Evolutionary conservation across 2,888 invertebrate genomes (phyloP).

Genomic region (Cheilosia scutellata): DNA sequence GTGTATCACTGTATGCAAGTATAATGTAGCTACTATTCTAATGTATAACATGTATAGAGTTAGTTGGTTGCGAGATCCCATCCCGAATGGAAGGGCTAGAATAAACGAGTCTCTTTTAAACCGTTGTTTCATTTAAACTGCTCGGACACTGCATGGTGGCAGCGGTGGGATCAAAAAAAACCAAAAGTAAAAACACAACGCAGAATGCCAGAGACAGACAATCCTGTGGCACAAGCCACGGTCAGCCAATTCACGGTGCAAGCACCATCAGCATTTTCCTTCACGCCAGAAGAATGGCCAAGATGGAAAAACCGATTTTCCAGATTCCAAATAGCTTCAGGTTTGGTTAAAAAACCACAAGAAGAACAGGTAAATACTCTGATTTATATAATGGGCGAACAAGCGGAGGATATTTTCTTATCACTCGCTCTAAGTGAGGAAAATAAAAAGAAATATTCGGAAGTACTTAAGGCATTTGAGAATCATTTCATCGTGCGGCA

Average conservation of each 20-base stretch:
- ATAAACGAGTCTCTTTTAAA: conserved; percentile 1
- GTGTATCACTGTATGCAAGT: too few species aligned
- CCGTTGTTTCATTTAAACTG: conserved; percentile 6
- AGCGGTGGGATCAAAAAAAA: conserved; percentile 8
- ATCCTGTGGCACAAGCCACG: neutral
- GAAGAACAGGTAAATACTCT: conserved; percentile 36
- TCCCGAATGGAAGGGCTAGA: neutral
- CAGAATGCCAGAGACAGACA: neutral
- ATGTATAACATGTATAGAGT: too few species aligned
- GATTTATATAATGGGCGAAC: conserved; percentile 28
- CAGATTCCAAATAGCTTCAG: conserved; percentile 39
- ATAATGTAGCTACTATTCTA: too few species aligned
- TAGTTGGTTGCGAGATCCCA: neutral
- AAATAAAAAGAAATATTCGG: conserved; percentile 26
- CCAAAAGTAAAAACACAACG: neutral
- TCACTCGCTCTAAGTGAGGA: conserved; percentile 9
- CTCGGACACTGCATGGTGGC: conserved; percentile 16
- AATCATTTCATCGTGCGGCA: conserved; percentile 38
- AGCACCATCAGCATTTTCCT: conserved; percentile 21
- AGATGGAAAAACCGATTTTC: conserved; percentile 22
- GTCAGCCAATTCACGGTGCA: conserved; percentile 19
- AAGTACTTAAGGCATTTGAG: conserved; percentile 23
- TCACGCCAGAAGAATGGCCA: conserved; percentile 15
- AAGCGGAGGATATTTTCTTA: conserved; percentile 26
- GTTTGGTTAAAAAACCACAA: conserved; percentile 12